A percentile compares a stretch with the other conserved stretches of the same genome.
These are phyloP conservation scores for Scomberomorus guttatus DNA, from an alignment of 2,797 vertebrate genomes.

Conservation along the genomic window DNA sequence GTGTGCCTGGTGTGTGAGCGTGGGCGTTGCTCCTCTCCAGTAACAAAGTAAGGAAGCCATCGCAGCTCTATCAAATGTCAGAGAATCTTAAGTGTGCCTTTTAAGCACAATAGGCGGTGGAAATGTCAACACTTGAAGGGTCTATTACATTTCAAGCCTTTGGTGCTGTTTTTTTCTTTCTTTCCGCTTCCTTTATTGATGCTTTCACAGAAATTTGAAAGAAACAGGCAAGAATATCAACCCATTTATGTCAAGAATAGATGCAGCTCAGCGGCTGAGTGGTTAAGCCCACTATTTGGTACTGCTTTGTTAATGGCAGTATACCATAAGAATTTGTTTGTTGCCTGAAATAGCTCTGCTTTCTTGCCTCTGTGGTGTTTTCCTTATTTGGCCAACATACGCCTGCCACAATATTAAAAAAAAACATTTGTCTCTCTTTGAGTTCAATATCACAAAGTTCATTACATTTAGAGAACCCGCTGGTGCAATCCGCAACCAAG, in stretches of 20 bases:
- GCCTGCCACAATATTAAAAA: constrained; percentile 33
- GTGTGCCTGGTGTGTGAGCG: constrained; percentile 48
- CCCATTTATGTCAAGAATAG: constrained; percentile 66
- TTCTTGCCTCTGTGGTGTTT: constrained; percentile 10
- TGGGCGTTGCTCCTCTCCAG: constrained; percentile 69
- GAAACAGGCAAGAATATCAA: constrained; percentile 64
- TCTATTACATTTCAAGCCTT: constrained; percentile 80
- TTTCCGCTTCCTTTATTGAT: constrained; percentile 65
- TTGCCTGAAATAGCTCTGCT: neutral
- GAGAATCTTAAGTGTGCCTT: constrained; percentile 81
- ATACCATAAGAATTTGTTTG: constrained; percentile 4
- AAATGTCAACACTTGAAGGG: constrained; percentile 85
- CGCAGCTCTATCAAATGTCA: constrained; percentile 82
- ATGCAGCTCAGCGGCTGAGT: constrained; percentile 40
- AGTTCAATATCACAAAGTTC: constrained; percentile 62
- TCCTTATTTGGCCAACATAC: neutral
- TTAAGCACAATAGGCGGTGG: constrained; percentile 82
- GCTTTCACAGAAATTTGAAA: constrained; percentile 66
- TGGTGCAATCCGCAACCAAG: constrained; percentile 15
- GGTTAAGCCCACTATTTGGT: constrained; percentile 47
- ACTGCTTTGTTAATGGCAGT: constrained; percentile 27
- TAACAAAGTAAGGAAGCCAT: constrained; percentile 75
- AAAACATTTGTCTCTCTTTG: constrained; percentile 37
- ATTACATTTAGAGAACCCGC: constrained; percentile 63
- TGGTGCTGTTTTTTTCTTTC: constrained; percentile 50